phyloP scores from a whole-genome alignment of 2,113 vertebrate species.

The Tachuris rubrigastra region DNA sequence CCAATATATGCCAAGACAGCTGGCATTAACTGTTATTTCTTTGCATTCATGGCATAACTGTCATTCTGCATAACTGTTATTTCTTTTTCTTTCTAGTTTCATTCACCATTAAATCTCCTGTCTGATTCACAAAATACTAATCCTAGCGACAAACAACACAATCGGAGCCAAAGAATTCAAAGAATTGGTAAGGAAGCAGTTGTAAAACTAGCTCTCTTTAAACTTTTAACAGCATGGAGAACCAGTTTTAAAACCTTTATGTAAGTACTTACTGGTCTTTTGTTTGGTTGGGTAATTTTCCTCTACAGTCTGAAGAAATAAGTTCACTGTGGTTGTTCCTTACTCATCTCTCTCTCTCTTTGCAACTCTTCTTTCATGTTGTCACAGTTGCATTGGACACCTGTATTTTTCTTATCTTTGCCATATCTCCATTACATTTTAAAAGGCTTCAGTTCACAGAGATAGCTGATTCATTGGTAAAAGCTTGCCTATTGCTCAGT shows the following conservation, averaged over 20 bases:
- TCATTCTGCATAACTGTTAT: not conserved
- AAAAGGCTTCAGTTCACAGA: not conserved
- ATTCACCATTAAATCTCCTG: not conserved
- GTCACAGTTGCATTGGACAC: not conserved
- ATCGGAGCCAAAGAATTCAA: not conserved
- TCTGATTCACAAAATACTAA: not conserved
- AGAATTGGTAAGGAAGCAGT: not conserved
- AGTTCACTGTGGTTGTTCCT: not conserved
- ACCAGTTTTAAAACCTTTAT: not conserved
- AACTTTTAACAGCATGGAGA: not conserved
- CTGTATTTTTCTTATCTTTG: not conserved
- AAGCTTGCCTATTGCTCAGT: not conserved
- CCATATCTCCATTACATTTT: not conserved
- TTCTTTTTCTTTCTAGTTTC: not conserved
- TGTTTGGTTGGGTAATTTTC: not conserved
- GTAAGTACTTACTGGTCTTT: not conserved
- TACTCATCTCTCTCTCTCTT: not conserved
- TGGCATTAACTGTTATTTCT: not conserved
- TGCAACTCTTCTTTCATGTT: not conserved
- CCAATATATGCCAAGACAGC: not conserved
- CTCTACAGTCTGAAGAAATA: not conserved
- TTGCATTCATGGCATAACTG: not conserved
- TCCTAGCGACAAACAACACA: not conserved
- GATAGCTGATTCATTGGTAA: not conserved
- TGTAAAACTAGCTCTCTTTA: not conserved